phyloP scores from a whole-genome alignment of 2,113 vertebrate genomes.

The Periophthalmus modestus region DNA sequence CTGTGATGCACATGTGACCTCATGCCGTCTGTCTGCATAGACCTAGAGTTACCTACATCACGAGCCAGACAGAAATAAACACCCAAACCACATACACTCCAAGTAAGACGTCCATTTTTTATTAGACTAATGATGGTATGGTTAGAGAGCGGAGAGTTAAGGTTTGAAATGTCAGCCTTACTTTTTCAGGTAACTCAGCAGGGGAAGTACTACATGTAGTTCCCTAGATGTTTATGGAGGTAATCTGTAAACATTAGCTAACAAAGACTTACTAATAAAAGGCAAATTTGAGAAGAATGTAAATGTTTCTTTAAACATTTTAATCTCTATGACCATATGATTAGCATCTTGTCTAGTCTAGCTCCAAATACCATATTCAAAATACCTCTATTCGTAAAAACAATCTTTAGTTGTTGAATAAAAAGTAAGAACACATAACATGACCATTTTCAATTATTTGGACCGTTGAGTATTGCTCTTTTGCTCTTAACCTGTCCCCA shows the following conservation, averaged over 20 bases:
- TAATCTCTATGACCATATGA: too few species aligned
- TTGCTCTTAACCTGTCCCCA: too few species aligned
- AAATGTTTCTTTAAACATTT: too few species aligned
- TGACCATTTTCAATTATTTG: slow-evolving; percentile 12
- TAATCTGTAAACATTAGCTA: too few species aligned
- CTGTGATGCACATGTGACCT: slow-evolving; percentile 38
- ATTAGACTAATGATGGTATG: slow-evolving; percentile 21
- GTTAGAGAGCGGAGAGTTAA: too few species aligned
- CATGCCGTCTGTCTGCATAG: slow-evolving; percentile 39
- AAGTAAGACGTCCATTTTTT: slow-evolving; percentile 40
- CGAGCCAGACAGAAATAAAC: slow-evolving; percentile 29
- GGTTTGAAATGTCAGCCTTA: slow-evolving; percentile 1
- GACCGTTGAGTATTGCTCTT: neutral
- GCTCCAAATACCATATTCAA: too few species aligned
- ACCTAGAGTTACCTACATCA: slow-evolving; percentile 36
- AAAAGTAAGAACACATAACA: neutral
- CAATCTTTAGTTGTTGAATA: too few species aligned
- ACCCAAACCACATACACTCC: slow-evolving; percentile 6
- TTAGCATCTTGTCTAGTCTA: too few species aligned
- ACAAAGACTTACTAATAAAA: too few species aligned
- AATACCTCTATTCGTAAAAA: too few species aligned
- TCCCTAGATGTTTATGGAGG: too few species aligned
- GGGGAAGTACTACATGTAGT: neutral
- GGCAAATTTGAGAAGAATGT: too few species aligned
- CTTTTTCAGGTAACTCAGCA: slow-evolving; percentile 24